Conservation (phyloP, 2,113 vertebrate species). For the Lasiurus borealis region DNA sequence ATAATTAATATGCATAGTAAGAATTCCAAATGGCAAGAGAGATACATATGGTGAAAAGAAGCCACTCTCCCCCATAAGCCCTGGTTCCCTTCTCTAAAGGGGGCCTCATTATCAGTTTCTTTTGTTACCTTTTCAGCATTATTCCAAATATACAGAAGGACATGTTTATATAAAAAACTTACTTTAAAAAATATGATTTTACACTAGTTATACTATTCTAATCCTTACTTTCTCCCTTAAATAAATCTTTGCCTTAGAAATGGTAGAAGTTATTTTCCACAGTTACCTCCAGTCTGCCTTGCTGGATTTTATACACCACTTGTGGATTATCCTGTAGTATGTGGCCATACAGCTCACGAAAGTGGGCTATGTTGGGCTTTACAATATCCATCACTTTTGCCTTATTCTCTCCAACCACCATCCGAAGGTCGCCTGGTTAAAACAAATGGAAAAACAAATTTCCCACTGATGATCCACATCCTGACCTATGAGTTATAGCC, state of each 20-base stretch:
- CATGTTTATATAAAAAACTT: neutral
- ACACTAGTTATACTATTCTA: neutral
- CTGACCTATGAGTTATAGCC: neutral
- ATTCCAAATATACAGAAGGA: neutral
- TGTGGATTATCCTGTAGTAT: constrained; percentile 95
- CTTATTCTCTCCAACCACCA: constrained; percentile 97
- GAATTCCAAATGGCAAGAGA: constrained; percentile 3
- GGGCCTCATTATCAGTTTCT: neutral
- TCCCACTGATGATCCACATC: neutral
- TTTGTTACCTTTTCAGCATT: neutral
- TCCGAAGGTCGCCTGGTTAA: constrained; percentile 94
- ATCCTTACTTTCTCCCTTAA: neutral
- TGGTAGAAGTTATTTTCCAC: neutral
- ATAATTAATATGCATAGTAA: neutral
- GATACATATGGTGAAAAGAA: neutral
- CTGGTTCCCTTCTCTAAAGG: neutral
- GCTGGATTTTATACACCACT: constrained; percentile 94
- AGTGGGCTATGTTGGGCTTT: constrained; percentile 92
- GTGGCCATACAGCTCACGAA: constrained; percentile 92
- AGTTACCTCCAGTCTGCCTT: constrained; percentile 94
- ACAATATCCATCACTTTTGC: constrained; percentile 96
- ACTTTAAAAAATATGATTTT: neutral
- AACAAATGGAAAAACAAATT: constrained; percentile 62
- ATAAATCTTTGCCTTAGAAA: neutral
- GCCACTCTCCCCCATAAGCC: neutral